Percentiles rank a stretch among this genome's conserved stretches.
These are phyloP conservation scores for Alfaro cultratus DNA, from an alignment of 2,797 vertebrate genomes.

Conservation along the genomic window DNA sequence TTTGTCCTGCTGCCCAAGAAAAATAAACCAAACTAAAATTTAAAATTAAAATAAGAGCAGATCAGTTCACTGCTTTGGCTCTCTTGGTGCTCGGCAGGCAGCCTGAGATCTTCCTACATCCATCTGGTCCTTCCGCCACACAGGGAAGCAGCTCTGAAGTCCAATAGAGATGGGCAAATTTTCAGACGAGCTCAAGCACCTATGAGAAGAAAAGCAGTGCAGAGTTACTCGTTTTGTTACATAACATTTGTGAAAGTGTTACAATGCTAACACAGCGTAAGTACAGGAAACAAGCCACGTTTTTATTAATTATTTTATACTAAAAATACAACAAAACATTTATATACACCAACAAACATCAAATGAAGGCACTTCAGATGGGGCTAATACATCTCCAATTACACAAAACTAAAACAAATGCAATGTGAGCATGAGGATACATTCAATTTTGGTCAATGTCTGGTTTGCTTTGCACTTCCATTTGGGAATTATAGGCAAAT, in stretches of 20 bases:
- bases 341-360: neutral
- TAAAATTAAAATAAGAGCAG: slow-evolving; percentile 48
- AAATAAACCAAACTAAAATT: neutral
- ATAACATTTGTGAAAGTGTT: neutral
- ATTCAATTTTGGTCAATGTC: neutral
- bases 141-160: slow-evolving; percentile 40
- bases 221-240: neutral
- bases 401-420: neutral
- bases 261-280: neutral
- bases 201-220: slow-evolving; percentile 55
- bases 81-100: slow-evolving; percentile 31
- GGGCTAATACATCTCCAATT: neutral
- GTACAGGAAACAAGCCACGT: neutral
- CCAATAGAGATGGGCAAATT: slow-evolving; percentile 18
- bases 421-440: neutral
- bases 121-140: slow-evolving; percentile 27
- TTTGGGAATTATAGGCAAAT: neutral
- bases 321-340: neutral
- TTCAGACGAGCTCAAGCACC: slow-evolving; percentile 97
- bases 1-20: slow-evolving; percentile 41
- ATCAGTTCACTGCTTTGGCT: slow-evolving; percentile 41
- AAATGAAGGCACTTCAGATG: neutral
- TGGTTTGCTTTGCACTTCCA: neutral
- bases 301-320: neutral
- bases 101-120: slow-evolving; percentile 21